phyloP scores from a whole-genome alignment of 2,113 vertebrate species.

The Dipodomys merriami region DNA sequence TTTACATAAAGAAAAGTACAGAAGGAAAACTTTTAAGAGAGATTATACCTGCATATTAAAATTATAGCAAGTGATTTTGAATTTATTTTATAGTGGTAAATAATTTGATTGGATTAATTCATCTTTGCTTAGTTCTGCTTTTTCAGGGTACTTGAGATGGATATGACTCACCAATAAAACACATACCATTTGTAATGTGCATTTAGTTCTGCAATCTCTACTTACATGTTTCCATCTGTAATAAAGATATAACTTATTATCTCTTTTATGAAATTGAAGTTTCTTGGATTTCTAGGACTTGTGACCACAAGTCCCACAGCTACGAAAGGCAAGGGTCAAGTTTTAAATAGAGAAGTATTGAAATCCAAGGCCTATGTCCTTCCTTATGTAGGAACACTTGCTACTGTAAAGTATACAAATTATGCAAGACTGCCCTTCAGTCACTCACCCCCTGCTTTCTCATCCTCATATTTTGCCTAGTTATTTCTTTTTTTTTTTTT shows the following conservation, averaged over 20 bases:
- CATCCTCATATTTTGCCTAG: neutral
- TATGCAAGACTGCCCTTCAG: neutral
- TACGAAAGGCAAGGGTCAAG: neutral
- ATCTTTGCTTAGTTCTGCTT: neutral
- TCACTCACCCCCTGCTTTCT: neutral
- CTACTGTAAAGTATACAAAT: neutral
- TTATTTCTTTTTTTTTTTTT: too few relatives aligned
- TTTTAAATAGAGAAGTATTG: conserved; percentile 9
- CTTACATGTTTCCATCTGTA: neutral
- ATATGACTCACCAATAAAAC: too few relatives aligned
- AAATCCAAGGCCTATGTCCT: neutral
- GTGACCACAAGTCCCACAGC: neutral
- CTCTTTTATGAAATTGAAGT: neutral
- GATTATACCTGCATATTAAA: neutral
- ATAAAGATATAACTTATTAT: neutral
- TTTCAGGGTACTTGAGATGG: neutral
- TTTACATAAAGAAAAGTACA: neutral
- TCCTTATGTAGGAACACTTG: neutral
- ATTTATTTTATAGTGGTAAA: neutral
- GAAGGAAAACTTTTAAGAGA: neutral
- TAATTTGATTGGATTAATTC: neutral
- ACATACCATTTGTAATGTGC: neutral
- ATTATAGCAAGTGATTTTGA: neutral
- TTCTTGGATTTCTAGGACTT: neutral
- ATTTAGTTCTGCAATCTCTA: neutral